Base-by-base conservation (phyloP, 1,140 invertebrate species). In the Drosophila yakuba region DNA sequence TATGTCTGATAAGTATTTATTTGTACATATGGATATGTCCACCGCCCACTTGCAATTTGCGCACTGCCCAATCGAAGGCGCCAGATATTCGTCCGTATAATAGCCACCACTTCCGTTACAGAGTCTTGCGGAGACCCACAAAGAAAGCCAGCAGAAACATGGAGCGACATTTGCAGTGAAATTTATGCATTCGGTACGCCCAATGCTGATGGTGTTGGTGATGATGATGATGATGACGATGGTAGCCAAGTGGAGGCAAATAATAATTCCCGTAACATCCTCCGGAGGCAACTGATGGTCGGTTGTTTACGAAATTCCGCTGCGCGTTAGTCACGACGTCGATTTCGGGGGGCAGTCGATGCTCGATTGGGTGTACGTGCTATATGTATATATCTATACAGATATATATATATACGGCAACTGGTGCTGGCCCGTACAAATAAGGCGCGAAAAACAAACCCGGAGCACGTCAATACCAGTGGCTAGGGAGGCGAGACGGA, bases 271-370 rank as follows among this genome's bases (percentile, higher is more conserved):
- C 39, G 55, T 52, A 56, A 50, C 79, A 44, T 52, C 62, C 80
- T 80, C 71, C 68, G 51, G 52, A 43, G 52, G 64, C 35, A 55
- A 51, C 43, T 15, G 36, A 59, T 63, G 60, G 60, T 36, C 32
- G 58, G 48, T 86, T 86, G 83, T 89, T 88, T 88, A 88, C 86
- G 63, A 83, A 89, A 88, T 88, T 80, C 84, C 83, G 45, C 54
- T 56, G 32, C 45, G 35, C 45, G 67, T 88, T 82, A 88, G 72
- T 88, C 83, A 88, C 81, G 35, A 12, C 38, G 28, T 38, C 62
- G 62, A 64, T 58, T 57, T 64, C 25, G 58, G 48, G 32, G 28
- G 61, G 51, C 60, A 35, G 60, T 35, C 54, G 43, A 69, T 71
- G 63, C 50, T 20, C 50, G 51, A 57, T 44, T 57, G 64, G 64